These are phyloP conservation scores for Trichosurus vulpecula DNA, from an alignment of 2,797 vertebrate species.

Conservation along the genomic window DNA sequence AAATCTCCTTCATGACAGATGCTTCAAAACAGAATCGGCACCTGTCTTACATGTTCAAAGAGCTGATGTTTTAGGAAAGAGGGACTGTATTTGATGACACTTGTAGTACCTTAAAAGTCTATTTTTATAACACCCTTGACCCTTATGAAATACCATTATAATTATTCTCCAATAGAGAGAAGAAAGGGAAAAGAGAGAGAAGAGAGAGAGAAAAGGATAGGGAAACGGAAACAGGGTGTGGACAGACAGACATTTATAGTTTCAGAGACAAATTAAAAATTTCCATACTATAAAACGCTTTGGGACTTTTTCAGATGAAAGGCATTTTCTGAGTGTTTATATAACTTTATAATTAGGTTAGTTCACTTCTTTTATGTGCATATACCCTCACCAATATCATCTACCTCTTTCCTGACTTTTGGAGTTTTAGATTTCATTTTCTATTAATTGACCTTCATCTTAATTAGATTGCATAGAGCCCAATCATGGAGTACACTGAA, in stretches of 20 bases:
- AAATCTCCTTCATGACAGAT: neutral
- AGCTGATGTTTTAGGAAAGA: conserved; percentile 53
- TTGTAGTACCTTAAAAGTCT: conserved; percentile 50
- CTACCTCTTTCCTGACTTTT: conserved; percentile 67
- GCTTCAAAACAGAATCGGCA: neutral
- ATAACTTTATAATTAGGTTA: conserved; percentile 75
- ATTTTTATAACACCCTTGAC: conserved; percentile 52
- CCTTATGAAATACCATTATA: conserved; percentile 69
- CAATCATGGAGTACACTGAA: conserved; percentile 73
- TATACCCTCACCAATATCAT: conserved; percentile 51
- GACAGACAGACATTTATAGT: conserved; percentile 24
- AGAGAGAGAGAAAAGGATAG: neutral
- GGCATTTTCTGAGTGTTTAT: conserved; percentile 74
- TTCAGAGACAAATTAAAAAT: conserved; percentile 77
- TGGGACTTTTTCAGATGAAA: conserved; percentile 78
- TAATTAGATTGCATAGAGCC: conserved; percentile 78
- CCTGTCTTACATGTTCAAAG: neutral
- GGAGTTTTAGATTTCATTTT: conserved; percentile 72
- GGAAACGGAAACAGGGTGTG: neutral
- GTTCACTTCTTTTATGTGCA: conserved; percentile 72
- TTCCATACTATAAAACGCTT: conserved; percentile 74
- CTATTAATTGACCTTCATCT: conserved; percentile 78
- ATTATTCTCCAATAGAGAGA: conserved; percentile 68
- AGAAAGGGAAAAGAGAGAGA: neutral
- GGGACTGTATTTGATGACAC: conserved; percentile 49